Conservation (phyloP, 2,113 vertebrate genomes). For the Candoia aspera region DNA sequence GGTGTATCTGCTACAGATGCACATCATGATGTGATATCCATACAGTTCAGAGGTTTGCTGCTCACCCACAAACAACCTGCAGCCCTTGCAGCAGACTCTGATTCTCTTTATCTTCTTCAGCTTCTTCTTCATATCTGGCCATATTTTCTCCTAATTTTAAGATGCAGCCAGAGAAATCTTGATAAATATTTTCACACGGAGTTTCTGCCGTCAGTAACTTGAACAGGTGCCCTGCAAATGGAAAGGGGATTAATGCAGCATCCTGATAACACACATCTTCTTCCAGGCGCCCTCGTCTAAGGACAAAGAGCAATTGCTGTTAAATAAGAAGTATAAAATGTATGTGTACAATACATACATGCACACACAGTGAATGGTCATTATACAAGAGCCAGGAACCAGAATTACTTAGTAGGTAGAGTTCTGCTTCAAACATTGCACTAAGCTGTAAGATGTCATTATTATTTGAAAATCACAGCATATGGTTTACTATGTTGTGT, state of each 20-base stretch:
- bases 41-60: not conserved
- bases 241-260: not conserved
- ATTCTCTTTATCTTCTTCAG: constrained; percentile 58
- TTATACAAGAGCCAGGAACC: not conserved
- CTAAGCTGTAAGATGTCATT: not conserved
- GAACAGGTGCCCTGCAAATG: constrained; percentile 55
- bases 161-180: constrained; percentile 76
- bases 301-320: not conserved
- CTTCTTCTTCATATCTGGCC: constrained; percentile 68
- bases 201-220: constrained; percentile 59
- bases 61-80: constrained; percentile 71
- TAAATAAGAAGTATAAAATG: not conserved
- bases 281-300: not conserved
- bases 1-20: not conserved
- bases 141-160: constrained; percentile 76
- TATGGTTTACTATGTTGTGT: not conserved
- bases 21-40: not conserved
- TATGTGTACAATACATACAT: not conserved
- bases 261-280: not conserved
- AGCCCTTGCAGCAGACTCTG: constrained; percentile 69
- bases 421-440: not conserved
- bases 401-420: not conserved
- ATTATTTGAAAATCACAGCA: not conserved
- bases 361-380: not conserved
- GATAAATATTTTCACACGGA: constrained; percentile 70